Percentiles rank a stretch among this genome's conserved stretches.
Conservation (phyloP, 2,888 invertebrate genomes). For the Hypena proboscidalis region DNA sequence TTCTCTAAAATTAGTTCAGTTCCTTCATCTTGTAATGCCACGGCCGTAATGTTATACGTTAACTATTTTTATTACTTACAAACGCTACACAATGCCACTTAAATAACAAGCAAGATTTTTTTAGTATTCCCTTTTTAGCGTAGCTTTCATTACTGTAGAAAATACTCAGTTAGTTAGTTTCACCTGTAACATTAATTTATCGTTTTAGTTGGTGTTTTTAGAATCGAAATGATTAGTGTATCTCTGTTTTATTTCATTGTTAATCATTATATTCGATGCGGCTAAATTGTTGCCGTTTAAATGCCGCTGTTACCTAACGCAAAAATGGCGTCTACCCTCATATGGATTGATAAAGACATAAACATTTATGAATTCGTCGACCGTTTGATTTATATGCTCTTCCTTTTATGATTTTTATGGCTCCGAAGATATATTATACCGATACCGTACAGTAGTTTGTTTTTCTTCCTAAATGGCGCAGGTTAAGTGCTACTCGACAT, state of each 20-base stretch:
- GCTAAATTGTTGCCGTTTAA: conserved; percentile 57
- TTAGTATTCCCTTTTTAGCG: conserved; percentile 17
- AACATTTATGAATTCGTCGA: conserved; percentile 44
- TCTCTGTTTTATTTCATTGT: conserved; percentile 39
- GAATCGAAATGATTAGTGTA: too few species aligned
- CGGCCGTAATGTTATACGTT: background rate
- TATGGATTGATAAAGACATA: conserved; percentile 46
- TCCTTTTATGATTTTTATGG: conserved; percentile 42
- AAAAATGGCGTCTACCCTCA: conserved; percentile 34
- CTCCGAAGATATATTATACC: conserved; percentile 27
- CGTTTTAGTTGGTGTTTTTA: too few species aligned
- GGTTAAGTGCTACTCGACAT: conserved; percentile 17
- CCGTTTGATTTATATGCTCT: conserved; percentile 51
- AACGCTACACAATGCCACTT: background rate
- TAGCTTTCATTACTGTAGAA: too few species aligned
- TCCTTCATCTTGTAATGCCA: conserved; percentile 3
- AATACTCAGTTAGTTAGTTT: too few species aligned
- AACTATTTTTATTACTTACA: background rate
- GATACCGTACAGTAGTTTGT: conserved; percentile 25
- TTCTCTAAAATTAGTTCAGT: conserved; percentile 7
- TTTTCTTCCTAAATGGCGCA: conserved; percentile 27
- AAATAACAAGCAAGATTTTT: conserved; percentile 6
- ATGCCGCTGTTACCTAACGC: conserved; percentile 45
- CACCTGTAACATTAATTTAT: too few species aligned
- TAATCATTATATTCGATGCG: conserved; percentile 49